Percentiles rank a stretch among this genome's conserved stretches.
These are phyloP conservation scores for Corythoichthys intestinalis DNA, from an alignment of 2,113 vertebrate genomes.

Conservation along the genomic window DNA sequence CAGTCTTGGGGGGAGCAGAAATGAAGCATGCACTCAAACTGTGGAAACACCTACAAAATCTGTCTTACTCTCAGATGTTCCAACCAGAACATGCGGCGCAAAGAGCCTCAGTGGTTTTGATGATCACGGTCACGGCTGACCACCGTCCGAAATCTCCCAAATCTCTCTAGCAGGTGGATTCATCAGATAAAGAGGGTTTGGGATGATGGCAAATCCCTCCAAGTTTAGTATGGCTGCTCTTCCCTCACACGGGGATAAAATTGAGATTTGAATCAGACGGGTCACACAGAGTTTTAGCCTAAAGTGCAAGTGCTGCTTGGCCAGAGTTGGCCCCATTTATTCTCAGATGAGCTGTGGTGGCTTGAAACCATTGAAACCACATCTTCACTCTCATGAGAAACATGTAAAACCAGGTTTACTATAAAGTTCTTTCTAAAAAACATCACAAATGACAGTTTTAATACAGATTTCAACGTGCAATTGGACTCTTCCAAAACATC, in stretches of 20 bases:
- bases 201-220: conserved; percentile 68
- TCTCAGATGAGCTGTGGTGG: conserved; percentile 20
- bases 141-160: conserved; percentile 63
- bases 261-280: conserved; percentile 61
- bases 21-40: conserved; percentile 46
- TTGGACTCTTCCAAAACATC: not conserved
- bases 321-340: conserved; percentile 49
- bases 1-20: conserved; percentile 48
- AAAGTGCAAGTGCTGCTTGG: conserved; percentile 49
- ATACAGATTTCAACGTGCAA: not conserved
- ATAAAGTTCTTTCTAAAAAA: not conserved
- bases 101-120: conserved; percentile 25
- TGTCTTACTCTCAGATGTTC: conserved; percentile 45
- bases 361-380: conserved; percentile 17
- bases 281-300: conserved; percentile 56
- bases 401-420: not conserved
- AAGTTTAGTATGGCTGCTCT: conserved; percentile 64
- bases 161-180: conserved; percentile 73
- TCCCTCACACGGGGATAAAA: conserved; percentile 57
- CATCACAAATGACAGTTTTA: no score
- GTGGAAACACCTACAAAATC: conserved; percentile 55
- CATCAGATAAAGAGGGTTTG: conserved; percentile 73
- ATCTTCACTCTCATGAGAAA: not conserved
- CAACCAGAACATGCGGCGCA: conserved; percentile 31
- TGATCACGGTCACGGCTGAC: conserved; percentile 42